Evolutionary conservation across 2,113 vertebrate genomes (phyloP).

Genomic region (Tympanuchus pallidicinctus): DNA sequence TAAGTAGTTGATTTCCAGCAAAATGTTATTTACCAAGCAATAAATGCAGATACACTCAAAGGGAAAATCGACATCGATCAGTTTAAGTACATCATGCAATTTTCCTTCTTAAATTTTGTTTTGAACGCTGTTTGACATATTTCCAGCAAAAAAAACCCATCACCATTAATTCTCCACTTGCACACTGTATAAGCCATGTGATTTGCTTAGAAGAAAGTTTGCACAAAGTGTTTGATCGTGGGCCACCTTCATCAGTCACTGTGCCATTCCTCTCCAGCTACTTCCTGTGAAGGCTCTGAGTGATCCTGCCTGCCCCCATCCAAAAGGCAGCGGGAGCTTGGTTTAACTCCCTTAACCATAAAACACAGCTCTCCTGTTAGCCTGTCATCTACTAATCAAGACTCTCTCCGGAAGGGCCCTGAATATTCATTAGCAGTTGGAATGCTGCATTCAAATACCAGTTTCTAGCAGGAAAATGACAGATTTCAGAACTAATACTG

Average conservation of each 20-base stretch:
- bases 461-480: not conserved
- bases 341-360: slow-evolving; percentile 75
- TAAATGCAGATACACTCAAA: slow-evolving; percentile 25
- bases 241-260: slow-evolving; percentile 75
- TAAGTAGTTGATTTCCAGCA: not conserved
- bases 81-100: not conserved
- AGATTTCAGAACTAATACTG: slow-evolving; percentile 29
- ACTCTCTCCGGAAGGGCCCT: slow-evolving; percentile 49
- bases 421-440: slow-evolving; percentile 62
- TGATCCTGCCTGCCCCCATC: slow-evolving; percentile 58
- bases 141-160: slow-evolving; percentile 65
- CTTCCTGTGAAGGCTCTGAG: slow-evolving; percentile 71
- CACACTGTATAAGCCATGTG: slow-evolving; percentile 13
- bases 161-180: slow-evolving; percentile 69
- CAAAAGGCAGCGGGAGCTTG: slow-evolving; percentile 55
- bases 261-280: slow-evolving; percentile 67
- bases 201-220: slow-evolving; percentile 79
- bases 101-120: slow-evolving; percentile 49
- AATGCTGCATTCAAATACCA: slow-evolving; percentile 42
- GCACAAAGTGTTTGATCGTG: slow-evolving; percentile 66
- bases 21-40: slow-evolving; percentile 38
- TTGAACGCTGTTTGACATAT: slow-evolving; percentile 41
- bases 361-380: slow-evolving; percentile 65
- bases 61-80: not conserved
- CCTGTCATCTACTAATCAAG: slow-evolving; percentile 73